Evolutionary conservation across 2,797 vertebrate species (phyloP).

Genomic region (Ibycter americanus): DNA sequence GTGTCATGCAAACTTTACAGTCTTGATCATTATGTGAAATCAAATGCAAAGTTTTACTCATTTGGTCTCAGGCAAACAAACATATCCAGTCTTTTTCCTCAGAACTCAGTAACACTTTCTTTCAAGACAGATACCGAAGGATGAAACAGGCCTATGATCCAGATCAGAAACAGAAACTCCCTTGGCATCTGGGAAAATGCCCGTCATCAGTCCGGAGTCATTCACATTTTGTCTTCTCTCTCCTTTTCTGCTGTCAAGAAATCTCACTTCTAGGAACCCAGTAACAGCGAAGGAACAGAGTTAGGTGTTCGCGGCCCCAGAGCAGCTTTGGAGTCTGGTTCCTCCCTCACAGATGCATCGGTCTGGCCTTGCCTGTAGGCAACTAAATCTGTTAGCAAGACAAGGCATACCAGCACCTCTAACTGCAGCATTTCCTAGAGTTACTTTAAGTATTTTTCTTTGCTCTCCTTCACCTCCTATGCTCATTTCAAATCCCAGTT

Average conservation of each 20-base stretch:
- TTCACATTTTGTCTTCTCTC: background rate
- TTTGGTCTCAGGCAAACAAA: background rate
- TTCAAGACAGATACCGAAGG: background rate
- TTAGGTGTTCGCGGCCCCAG: background rate
- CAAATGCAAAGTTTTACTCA: background rate
- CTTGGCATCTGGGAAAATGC: background rate
- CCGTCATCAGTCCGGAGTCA: background rate
- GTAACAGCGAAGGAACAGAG: background rate
- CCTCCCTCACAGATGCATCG: background rate
- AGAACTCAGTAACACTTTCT: background rate
- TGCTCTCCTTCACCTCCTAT: background rate
- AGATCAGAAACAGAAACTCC: background rate
- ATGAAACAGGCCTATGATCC: background rate
- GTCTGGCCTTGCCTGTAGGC: background rate
- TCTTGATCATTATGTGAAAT: background rate
- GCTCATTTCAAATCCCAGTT: background rate
- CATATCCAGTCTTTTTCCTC: background rate
- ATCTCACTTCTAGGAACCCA: background rate
- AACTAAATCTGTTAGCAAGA: background rate
- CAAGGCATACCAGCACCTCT: background rate
- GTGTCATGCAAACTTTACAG: background rate
- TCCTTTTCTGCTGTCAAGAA: background rate
- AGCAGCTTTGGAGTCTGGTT: background rate
- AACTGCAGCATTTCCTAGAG: background rate
- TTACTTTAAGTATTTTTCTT: background rate